Evolutionary conservation across 2,797 vertebrate genomes (phyloP).

Genomic region (Mormyrus hasselquistii): DNA sequence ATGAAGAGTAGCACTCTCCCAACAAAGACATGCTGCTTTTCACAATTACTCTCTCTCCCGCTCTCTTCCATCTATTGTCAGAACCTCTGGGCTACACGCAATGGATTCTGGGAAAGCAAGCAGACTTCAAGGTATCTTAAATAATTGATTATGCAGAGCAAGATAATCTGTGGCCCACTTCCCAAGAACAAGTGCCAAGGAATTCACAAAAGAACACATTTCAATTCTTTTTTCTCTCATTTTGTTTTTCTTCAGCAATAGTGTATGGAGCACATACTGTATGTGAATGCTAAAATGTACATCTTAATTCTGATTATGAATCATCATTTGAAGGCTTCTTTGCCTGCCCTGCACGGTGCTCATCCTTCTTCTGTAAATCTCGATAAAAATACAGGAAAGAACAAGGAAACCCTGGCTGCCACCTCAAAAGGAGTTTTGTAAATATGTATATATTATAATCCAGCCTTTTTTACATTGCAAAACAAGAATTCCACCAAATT

Average conservation of each 20-base stretch:
- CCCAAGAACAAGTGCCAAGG: constrained; percentile 19
- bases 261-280: neutral
- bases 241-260: neutral
- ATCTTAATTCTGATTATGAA: constrained; percentile 7
- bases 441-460: neutral
- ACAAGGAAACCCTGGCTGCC: neutral
- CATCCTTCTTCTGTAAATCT: neutral
- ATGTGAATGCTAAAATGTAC: neutral
- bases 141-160: constrained; percentile 29
- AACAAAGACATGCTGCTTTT: neutral
- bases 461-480: neutral
- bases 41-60: neutral
- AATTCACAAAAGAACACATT: constrained; percentile 20
- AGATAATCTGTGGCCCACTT: constrained; percentile 22
- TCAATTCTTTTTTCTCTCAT: neutral
- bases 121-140: constrained; percentile 25
- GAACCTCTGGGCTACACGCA: constrained; percentile 9
- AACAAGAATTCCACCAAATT: neutral
- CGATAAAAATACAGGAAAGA: neutral
- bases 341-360: neutral
- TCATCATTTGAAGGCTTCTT: neutral
- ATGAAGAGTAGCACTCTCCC: neutral
- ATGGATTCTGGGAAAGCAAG: constrained; percentile 29
- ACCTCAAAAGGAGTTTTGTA: neutral
- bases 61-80: constrained; percentile 1